Percentiles rank a stretch among this genome's conserved stretches.
phyloP scores from a whole-genome alignment of 2,888 invertebrate genomes.

The Phaedon cochleariae region DNA sequence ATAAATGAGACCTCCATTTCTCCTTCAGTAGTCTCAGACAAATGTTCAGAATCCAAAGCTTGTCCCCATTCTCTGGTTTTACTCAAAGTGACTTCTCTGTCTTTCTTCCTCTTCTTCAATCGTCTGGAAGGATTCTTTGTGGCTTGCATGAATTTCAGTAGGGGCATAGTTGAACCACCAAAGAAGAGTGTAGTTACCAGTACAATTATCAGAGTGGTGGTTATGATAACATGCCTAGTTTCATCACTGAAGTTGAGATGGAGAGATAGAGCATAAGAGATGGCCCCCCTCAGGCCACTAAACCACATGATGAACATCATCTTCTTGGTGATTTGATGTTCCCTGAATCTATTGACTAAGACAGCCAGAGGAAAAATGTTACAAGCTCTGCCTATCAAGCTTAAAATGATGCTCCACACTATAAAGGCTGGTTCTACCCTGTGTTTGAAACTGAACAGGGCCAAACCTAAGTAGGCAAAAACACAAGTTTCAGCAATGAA shows the following conservation, averaged over 20 bases:
- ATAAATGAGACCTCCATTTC: conserved; percentile 89
- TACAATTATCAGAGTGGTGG: conserved; percentile 97
- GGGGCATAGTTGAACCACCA: conserved; percentile 97
- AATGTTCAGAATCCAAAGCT: conserved; percentile 91
- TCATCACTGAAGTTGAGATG: conserved; percentile 95
- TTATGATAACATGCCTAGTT: conserved; percentile 95
- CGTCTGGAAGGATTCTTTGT: conserved; percentile 66
- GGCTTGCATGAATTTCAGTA: conserved; percentile 90
- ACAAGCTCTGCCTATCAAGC: conserved; percentile 91
- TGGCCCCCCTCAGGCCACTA: conserved; percentile 94
- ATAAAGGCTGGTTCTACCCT: conserved; percentile 91
- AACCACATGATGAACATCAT: conserved; percentile 99
- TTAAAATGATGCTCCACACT: conserved; percentile 92
- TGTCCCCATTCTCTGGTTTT: conserved; percentile 99
- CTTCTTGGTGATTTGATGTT: conserved; percentile 96
- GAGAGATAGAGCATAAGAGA: conserved; percentile 96
- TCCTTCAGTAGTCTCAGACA: conserved; percentile 92
- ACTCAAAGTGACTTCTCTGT: conserved; percentile 90
- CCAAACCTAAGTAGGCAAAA: conserved; percentile 96
- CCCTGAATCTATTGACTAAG: conserved; percentile 93
- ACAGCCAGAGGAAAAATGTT: conserved; percentile 96
- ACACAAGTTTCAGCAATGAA: conserved; percentile 99
- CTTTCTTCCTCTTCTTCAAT: conserved; percentile 64
- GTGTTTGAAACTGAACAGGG: conserved; percentile 94
- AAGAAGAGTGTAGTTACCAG: conserved; percentile 94